Evolutionary conservation across 2,797 vertebrate genomes (phyloP), one percentile per base, ranked within the genome.

Genomic region (Hirundo rustica): DNA sequence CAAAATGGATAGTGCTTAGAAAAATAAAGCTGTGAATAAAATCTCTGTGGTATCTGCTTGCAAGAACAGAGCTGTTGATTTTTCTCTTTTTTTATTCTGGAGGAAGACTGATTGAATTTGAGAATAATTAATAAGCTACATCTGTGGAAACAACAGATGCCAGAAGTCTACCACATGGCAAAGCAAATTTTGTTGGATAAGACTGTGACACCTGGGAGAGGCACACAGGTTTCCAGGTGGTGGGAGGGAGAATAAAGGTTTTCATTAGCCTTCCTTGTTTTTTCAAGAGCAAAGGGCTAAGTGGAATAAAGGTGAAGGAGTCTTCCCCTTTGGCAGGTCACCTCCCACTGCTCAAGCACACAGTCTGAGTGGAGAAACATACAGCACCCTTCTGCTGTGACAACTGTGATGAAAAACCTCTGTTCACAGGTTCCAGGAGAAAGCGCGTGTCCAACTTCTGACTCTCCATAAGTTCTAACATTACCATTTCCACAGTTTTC

Each of bases 1-100:
- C 88, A 89, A 95, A 91, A 91, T 1, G 14, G 73, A 92, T 13
- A 92, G 82, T n/a, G 55, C 89, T 91, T 96, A 89, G 47, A 89
- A 94, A 95, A 96, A 95, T 75, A 95, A 91, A 91, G 67, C 36
- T 2, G 23, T 92, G 93, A 95, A 96, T 94, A 87, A 95, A 94
- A 95, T 70, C 55, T 47, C 90, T 95, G 87, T 87, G 71, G 87
- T 88, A 88, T 94, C 78, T 95, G 55, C 64, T 89, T 91, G 64
- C 44, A 70, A 85, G 88, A 88, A 89, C 48, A 73, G 80, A 87
- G 26, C 58, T 92, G 94, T 88, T 91, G 89, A 72, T 82, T 89
- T 79, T 93, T 89, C 55, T 61, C 15, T 47, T 85, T 92, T 92
- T 82, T 75, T 36, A 66, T 82, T 87, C 78, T 79, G 64, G 58